A percentile compares a stretch with the other conserved stretches of the same genome.
These are phyloP conservation scores for Hystrix cristata DNA, from an alignment of 2,113 vertebrate species.

Conservation along the genomic window DNA sequence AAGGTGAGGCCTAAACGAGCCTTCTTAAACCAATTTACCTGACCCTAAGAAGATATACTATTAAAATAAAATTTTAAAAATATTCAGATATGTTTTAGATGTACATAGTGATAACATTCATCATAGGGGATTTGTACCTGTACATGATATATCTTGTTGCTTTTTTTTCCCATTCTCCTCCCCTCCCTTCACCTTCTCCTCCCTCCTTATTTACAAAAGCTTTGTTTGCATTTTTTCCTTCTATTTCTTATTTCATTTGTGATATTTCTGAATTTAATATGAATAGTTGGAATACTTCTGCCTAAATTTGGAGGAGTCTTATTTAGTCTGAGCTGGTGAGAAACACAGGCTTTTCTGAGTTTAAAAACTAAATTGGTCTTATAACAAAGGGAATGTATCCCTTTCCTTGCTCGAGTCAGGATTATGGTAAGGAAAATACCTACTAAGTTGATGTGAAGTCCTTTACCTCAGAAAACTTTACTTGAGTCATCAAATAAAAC, in stretches of 20 bases:
- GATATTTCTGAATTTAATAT: conserved; percentile 28
- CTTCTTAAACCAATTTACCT: not conserved
- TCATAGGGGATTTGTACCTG: no score
- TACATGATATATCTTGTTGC: no score
- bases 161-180: no score
- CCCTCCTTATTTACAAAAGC: no score
- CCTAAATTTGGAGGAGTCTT: not conserved
- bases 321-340: conserved; percentile 46
- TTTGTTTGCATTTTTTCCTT: no score
- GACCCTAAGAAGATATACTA: not conserved
- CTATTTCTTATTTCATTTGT: no score
- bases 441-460: not conserved
- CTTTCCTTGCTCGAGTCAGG: conserved; percentile 29
- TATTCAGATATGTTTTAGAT: not conserved
- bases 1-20: not conserved
- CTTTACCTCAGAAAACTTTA: conserved; percentile 52
- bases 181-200: no score
- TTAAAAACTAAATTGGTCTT: not conserved
- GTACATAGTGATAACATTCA: no score
- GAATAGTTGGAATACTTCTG: conserved; percentile 6
- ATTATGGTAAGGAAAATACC: not conserved
- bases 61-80: no score
- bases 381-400: not conserved
- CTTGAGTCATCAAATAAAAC: conserved; percentile 29
- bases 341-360: conserved; percentile 30